Percentiles rank a stretch among this genome's conserved stretches.
phyloP scores from a whole-genome alignment of 2,797 vertebrate species.

The Parambassis ranga region DNA sequence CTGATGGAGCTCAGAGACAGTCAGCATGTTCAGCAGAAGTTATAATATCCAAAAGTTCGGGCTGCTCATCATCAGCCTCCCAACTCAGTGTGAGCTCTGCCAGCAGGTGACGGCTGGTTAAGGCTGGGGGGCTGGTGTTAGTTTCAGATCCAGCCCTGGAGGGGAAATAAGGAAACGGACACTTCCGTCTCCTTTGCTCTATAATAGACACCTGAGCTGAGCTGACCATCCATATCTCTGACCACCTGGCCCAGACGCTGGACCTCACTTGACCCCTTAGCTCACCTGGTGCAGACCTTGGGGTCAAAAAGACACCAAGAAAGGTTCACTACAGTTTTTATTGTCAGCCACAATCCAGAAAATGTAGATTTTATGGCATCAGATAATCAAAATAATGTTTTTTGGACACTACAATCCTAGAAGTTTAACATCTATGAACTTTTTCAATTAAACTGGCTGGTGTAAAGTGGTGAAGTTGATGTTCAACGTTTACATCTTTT shows the following conservation, averaged over 20 bases:
- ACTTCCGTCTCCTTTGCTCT: slow-evolving; percentile 49
- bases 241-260: slow-evolving; percentile 73
- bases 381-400: not conserved
- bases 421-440: too few species aligned
- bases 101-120: slow-evolving; percentile 40
- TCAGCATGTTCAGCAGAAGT: not conserved
- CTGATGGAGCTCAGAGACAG: not conserved
- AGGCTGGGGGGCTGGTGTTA: slow-evolving; percentile 33
- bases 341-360: not conserved
- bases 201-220: slow-evolving; percentile 69
- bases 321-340: not conserved
- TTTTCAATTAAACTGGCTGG: not conserved
- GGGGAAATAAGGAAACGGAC: slow-evolving; percentile 67
- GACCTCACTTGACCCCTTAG: slow-evolving; percentile 67
- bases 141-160: slow-evolving; percentile 60
- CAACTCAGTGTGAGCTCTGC: not conserved
- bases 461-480: not conserved
- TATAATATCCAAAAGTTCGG: not conserved
- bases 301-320: slow-evolving; percentile 37
- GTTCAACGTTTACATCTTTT: not conserved
- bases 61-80: not conserved
- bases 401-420: not conserved
- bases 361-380: not conserved
- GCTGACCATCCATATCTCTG: slow-evolving; percentile 76
- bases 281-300: slow-evolving; percentile 47